Base-by-base conservation (phyloP, 2,113 vertebrate species). In the Dicerorhinus sumatrensis region DNA sequence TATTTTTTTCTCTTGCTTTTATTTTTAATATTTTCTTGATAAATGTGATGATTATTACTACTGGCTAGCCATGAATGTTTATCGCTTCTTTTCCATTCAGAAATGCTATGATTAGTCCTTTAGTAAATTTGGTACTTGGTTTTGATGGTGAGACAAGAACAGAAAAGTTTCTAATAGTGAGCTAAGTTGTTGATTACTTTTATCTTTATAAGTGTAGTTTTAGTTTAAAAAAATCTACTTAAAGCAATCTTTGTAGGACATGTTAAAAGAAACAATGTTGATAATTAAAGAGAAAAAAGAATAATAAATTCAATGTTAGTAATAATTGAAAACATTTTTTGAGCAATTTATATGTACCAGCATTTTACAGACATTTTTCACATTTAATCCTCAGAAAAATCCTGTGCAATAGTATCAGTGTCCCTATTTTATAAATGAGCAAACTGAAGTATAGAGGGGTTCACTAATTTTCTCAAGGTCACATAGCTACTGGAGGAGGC, bases 171-270 rank as follows among this genome's bases (percentile, higher is more conserved):
- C 8, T 69, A 69, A 75, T 77, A 79, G 36, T 76, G 67, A 82
- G 54, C 23, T 94, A 86, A 87, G 21, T 88, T 86, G 46, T 82
- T 97, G 12, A 80, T 92, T 94, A 89, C 29, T 56, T 16, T 92
- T 96, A 36, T 56, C 46, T 94, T 94, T 80, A 82, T 85, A 91
- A 93, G 87, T n/a, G 87, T 79, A 76, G 77, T 82, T 96, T 86
- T 93, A 91, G 31, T 76, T 95, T 42, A 2, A 69, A 87, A 96
- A 96, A 85, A 33, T 51, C 60, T 95, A 23, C 8, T 56, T 94
- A 58, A 81, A 96, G 29, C 39, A 79, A 2, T 89, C n/a, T 96
- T 85, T 67, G 31, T 82, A 56, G 60, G 67, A 62, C 48, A 39
- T 84, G 21, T 90, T 80, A 77, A 92, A 92, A 85, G 77, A 96